A percentile compares a stretch with the other conserved stretches of the same genome.
These are phyloP conservation scores for Venturia canescens DNA, from an alignment of 1,140 invertebrate genomes.

Conservation along the genomic window DNA sequence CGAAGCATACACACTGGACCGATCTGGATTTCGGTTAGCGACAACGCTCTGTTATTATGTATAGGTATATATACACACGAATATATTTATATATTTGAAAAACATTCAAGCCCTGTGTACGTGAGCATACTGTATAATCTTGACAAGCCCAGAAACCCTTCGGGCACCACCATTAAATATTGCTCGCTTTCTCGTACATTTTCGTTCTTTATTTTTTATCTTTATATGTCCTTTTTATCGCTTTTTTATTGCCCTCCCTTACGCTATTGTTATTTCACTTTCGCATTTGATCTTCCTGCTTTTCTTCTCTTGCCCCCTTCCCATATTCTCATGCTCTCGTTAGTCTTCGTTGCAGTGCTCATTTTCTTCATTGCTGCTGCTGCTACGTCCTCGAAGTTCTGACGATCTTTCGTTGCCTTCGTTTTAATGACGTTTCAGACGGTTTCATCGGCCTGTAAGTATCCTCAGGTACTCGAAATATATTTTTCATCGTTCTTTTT, in stretches of 20 bases:
- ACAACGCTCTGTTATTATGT: constrained; percentile 48
- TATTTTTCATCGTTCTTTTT: too few relatives aligned
- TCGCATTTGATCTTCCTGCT: neutral
- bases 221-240: constrained; percentile 3
- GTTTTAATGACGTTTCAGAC: too few relatives aligned
- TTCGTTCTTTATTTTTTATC: neutral
- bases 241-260: neutral
- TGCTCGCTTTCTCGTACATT: constrained; percentile 25
- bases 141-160: constrained; percentile 27
- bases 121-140: constrained; percentile 32
- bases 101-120: neutral
- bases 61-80: constrained; percentile 3
- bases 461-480: too few relatives aligned
- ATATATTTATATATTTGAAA: constrained; percentile 10
- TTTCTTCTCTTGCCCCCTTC: neutral
- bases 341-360: neutral
- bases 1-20: constrained; percentile 54
- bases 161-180: constrained; percentile 23
- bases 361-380: neutral
- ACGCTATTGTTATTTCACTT: constrained; percentile 8
- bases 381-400: too few relatives aligned
- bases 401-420: too few relatives aligned
- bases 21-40: constrained; percentile 53
- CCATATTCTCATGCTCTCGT: neutral
- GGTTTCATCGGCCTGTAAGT: too few relatives aligned